Conservation (phyloP, 2,113 vertebrate genomes). For the Ursus arctos region DNA sequence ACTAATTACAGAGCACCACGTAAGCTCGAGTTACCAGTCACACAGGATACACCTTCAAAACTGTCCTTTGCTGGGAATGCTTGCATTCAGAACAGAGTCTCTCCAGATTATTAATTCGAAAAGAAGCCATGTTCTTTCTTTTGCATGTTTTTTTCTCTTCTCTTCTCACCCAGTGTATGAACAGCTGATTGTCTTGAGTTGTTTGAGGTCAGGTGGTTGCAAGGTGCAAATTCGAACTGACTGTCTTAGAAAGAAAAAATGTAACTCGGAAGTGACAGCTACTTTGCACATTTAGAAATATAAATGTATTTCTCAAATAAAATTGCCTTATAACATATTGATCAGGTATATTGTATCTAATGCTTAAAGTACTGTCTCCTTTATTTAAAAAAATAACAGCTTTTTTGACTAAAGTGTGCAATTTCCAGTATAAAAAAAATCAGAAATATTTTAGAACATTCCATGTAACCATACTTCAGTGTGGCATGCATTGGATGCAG, state of each 20-base stretch:
- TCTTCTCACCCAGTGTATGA: accelerated
- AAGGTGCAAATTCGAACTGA: background rate
- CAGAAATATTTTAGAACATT: background rate
- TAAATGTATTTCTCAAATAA: background rate
- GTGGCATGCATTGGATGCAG: background rate
- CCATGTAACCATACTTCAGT: background rate
- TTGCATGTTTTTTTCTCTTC: background rate
- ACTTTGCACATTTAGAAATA: background rate
- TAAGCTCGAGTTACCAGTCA: background rate
- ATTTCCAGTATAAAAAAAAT: background rate
- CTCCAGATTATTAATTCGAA: background rate
- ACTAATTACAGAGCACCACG: accelerated
- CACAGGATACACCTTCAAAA: background rate
- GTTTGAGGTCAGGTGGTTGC: accelerated
- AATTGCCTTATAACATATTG: no score
- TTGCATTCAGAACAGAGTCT: background rate
- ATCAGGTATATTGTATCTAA: background rate
- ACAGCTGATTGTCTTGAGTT: accelerated
- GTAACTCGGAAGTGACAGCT: accelerated
- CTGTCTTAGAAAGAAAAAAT: background rate
- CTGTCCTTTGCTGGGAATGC: background rate
- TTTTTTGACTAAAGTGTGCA: background rate
- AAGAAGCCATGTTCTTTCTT: background rate
- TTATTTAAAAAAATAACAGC: background rate
- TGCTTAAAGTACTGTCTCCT: background rate